These are phyloP conservation scores for Neogobius melanostomus DNA, from an alignment of 2,113 vertebrate genomes.

Conservation along the genomic window DNA sequence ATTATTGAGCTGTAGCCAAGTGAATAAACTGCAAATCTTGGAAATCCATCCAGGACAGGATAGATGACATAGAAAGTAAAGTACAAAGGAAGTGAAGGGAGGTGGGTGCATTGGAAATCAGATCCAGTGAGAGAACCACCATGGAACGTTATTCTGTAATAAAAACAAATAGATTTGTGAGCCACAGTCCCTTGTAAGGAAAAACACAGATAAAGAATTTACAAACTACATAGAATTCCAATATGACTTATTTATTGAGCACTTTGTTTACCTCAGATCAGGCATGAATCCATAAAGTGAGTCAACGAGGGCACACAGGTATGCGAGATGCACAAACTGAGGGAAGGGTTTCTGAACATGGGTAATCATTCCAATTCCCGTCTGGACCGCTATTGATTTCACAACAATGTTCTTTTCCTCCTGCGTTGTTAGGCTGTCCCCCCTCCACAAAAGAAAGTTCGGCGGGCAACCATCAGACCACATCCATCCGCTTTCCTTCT, in stretches of 20 bases:
- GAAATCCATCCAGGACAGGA: no score
- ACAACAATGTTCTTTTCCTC: background rate
- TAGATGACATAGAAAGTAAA: no score
- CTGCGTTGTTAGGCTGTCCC: rapidly evolving
- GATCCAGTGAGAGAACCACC: no score
- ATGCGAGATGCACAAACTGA: background rate
- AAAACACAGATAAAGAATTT: no score
- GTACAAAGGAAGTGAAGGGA: no score
- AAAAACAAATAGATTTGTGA: no score
- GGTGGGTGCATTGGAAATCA: no score
- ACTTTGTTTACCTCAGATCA: background rate
- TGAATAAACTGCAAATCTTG: no score
- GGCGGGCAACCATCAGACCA: slow-evolving; percentile 7
- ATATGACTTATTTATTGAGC: background rate
- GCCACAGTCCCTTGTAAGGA: no score
- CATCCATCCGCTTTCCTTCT: slow-evolving; percentile 1
- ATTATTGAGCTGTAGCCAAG: no score
- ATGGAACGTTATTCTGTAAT: no score
- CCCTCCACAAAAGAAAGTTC: background rate
- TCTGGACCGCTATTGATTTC: background rate
- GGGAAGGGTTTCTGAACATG: background rate
- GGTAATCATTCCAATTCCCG: background rate
- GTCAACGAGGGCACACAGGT: background rate
- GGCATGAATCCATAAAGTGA: background rate
- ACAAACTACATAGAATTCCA: no score